phyloP scores from a whole-genome alignment of 2,797 vertebrate species.

The Pantherophis alleghaniensis region DNA sequence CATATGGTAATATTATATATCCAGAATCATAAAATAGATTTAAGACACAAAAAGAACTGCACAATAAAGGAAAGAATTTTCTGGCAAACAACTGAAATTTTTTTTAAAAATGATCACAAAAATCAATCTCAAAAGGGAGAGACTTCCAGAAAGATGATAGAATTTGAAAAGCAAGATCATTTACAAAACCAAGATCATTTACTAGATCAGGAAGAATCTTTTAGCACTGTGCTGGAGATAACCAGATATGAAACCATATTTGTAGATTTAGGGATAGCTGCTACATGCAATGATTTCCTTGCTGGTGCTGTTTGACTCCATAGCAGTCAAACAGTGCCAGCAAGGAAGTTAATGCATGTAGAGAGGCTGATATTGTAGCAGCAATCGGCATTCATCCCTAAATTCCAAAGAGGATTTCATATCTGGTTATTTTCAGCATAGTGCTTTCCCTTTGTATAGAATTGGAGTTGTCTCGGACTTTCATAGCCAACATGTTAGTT shows the following conservation, averaged over 20 bases:
- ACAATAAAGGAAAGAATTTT: neutral
- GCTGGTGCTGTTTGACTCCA: neutral
- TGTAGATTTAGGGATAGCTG: neutral
- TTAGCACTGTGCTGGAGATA: neutral
- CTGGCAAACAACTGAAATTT: neutral
- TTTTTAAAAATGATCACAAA: no score
- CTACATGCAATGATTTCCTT: no score
- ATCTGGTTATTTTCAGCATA: no score
- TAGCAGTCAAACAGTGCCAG: no score
- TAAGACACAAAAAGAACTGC: neutral
- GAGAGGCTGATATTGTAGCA: no score
- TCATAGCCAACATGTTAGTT: neutral
- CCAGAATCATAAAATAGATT: neutral
- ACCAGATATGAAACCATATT: neutral
- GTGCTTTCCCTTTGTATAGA: neutral
- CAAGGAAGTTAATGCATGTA: no score
- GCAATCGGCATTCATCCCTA: neutral
- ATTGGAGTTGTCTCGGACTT: neutral
- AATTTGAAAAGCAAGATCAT: neutral
- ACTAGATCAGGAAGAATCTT: neutral
- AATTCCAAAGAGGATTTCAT: neutral
- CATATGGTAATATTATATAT: neutral
- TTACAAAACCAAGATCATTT: neutral
- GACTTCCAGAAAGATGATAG: neutral
- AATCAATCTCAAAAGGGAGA: neutral